Percentiles rank a stretch among this genome's conserved stretches.
Evolutionary conservation across 1,140 invertebrate species (phyloP).

Genomic region (Fopius arisanus): DNA sequence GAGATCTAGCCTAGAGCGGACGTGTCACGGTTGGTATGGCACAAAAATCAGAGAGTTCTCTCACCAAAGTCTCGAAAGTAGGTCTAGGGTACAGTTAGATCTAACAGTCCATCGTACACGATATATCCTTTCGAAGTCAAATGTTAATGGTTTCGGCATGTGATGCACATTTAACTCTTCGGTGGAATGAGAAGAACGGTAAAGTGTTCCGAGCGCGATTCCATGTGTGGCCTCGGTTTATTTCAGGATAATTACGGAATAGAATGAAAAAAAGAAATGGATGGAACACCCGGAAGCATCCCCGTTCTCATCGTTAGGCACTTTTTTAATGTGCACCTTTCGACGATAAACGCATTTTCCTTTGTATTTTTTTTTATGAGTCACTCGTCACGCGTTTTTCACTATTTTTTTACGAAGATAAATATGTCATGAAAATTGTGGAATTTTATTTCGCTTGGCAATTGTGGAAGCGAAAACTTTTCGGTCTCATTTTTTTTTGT

Average conservation of each 20-base stretch:
- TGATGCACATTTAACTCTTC: conserved; percentile 15
- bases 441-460: too few relatives aligned
- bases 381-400: too few relatives aligned
- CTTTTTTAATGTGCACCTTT: background rate
- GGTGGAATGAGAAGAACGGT: background rate
- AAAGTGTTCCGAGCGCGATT: background rate
- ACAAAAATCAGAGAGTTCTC: conserved; percentile 6
- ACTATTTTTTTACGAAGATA: too few relatives aligned
- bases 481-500: too few relatives aligned
- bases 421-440: too few relatives aligned
- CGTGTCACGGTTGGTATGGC: conserved; percentile 7
- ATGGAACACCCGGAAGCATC: background rate
- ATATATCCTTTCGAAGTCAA: conserved; percentile 4
- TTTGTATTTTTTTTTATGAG: background rate
- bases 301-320: too few relatives aligned
- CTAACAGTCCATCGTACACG: conserved; percentile 47
- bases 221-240: background rate
- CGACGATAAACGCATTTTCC: background rate
- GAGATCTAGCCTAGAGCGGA: background rate
- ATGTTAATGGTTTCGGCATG: conserved; percentile 5
- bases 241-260: background rate
- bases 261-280: background rate
- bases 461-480: too few relatives aligned
- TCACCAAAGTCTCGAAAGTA: conserved; percentile 48
- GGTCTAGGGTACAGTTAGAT: conserved; percentile 62